These are phyloP conservation scores for Muscicapa adusta DNA, from an alignment of 2,113 vertebrate species.

Conservation along the genomic window DNA sequence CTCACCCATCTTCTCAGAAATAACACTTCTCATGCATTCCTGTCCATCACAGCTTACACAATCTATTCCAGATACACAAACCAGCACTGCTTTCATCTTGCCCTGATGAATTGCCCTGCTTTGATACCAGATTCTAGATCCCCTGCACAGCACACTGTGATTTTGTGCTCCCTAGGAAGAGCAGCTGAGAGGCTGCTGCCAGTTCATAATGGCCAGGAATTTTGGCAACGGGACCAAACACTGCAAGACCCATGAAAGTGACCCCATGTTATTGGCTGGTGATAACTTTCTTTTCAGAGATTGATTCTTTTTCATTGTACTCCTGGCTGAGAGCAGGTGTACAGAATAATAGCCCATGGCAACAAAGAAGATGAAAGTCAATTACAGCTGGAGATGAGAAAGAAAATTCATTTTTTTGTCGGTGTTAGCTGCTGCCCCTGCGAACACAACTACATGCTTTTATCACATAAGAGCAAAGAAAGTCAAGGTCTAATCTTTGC, in stretches of 20 bases:
- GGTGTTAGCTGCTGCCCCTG: background rate
- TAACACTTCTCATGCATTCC: background rate
- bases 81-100: background rate
- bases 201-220: background rate
- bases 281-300: slow-evolving; percentile 53
- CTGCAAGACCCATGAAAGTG: background rate
- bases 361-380: slow-evolving; percentile 63
- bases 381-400: slow-evolving; percentile 55
- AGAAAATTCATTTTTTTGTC: slow-evolving; percentile 59
- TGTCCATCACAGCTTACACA: background rate
- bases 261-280: slow-evolving; percentile 1
- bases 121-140: background rate
- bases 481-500: background rate
- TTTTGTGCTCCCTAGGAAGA: background rate
- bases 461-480: background rate
- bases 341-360: slow-evolving; percentile 53
- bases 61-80: background rate
- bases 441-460: background rate
- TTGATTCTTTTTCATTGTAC: slow-evolving; percentile 61
- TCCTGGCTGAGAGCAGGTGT: slow-evolving; percentile 61
- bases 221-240: slow-evolving; percentile 25
- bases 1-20: background rate
- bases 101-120: background rate
- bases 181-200: background rate
- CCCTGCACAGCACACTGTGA: accelerated